A percentile compares a stretch with the other conserved stretches of the same genome.
Evolutionary conservation across 2,113 vertebrate species (phyloP).

Genomic region (Nothobranchius kuhntae): DNA sequence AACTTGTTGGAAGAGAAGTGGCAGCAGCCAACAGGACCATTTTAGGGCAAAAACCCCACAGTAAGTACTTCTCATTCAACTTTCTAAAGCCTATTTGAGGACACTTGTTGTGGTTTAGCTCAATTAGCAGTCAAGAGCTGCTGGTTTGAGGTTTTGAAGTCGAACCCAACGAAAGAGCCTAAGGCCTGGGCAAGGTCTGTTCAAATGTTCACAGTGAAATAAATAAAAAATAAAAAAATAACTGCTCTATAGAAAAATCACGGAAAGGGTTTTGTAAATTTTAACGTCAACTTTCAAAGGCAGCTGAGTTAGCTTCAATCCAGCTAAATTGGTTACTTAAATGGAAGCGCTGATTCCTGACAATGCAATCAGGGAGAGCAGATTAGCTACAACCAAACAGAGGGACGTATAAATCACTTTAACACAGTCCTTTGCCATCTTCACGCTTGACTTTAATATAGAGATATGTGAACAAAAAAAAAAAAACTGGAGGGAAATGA

Average conservation of each 20-base stretch:
- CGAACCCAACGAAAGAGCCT: slow-evolving; percentile 22
- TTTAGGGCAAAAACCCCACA: slow-evolving; percentile 7
- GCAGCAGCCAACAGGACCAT: slow-evolving; percentile 1
- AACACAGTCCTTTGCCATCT: slow-evolving; percentile 69
- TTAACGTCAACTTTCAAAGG: slow-evolving; percentile 41
- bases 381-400: slow-evolving; percentile 60
- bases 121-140: slow-evolving; percentile 40
- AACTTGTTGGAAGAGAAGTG: background rate
- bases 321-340: slow-evolving; percentile 40
- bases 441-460: slow-evolving; percentile 71
- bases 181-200: background rate
- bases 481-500: slow-evolving; percentile 69
- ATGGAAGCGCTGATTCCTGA: slow-evolving; percentile 63
- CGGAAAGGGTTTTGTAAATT: slow-evolving; percentile 21
- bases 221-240: background rate
- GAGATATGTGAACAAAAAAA: slow-evolving; percentile 73
- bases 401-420: slow-evolving; percentile 70
- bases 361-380: slow-evolving; percentile 63
- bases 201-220: slow-evolving; percentile 7
- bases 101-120: slow-evolving; percentile 43
- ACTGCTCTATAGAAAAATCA: slow-evolving; percentile 8
- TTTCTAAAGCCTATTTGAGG: slow-evolving; percentile 29
- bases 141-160: slow-evolving; percentile 48
- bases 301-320: slow-evolving; percentile 39
- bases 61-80: slow-evolving; percentile 17